Evolutionary conservation across 2,113 vertebrate genomes (phyloP).

Genomic region (Phaethon lepturus): DNA sequence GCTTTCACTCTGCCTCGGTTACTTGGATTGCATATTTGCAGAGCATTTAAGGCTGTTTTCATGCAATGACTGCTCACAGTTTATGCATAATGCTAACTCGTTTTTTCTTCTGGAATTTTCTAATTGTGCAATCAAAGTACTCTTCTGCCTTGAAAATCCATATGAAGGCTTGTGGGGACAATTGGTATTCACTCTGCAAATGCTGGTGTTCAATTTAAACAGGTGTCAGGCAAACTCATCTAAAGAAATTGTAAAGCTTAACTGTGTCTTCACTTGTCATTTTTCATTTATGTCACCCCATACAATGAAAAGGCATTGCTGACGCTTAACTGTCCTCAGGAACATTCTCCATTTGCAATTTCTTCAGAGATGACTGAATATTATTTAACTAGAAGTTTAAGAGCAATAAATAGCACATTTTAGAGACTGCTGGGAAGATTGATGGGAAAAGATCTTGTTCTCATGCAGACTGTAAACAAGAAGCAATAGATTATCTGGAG

Average conservation of each 20-base stretch:
- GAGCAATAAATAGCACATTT: constrained; percentile 61
- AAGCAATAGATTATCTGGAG: constrained; percentile 47
- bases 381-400: constrained; percentile 65
- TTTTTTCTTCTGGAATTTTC: neutral
- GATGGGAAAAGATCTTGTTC: constrained; percentile 56
- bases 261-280: constrained; percentile 6
- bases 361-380: constrained; percentile 57
- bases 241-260: constrained; percentile 56
- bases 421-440: constrained; percentile 52
- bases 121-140: neutral
- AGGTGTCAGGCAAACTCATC: constrained; percentile 55
- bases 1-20: neutral
- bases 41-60: neutral
- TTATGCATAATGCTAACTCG: neutral
- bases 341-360: constrained; percentile 62
- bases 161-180: neutral
- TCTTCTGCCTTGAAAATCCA: neutral
- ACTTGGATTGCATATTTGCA: neutral
- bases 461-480: constrained; percentile 61
- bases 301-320: constrained; percentile 17
- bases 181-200: constrained; percentile 37
- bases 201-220: constrained; percentile 44
- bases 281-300: constrained; percentile 32
- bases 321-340: constrained; percentile 38
- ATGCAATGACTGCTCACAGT: neutral